These are phyloP conservation scores for Petrophora chlorosata DNA, from an alignment of 2,888 invertebrate genomes.

Conservation along the genomic window DNA sequence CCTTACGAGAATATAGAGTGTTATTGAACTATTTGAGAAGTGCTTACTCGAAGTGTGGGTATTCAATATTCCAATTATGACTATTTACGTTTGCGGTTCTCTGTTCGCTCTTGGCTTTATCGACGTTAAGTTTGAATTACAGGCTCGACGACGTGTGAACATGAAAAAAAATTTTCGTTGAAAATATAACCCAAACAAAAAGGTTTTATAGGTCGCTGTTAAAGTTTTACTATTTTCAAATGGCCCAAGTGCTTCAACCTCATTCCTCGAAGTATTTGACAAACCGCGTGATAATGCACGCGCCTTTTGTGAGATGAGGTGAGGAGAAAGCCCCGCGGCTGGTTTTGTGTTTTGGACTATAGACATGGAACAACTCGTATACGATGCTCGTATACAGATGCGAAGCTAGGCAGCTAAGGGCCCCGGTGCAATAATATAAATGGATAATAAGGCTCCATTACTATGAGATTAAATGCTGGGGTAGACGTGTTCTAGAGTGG, in stretches of 20 bases:
- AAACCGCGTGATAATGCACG: constrained; percentile 21
- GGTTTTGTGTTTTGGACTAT: constrained; percentile 23
- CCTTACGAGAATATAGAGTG: neutral
- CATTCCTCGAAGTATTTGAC: constrained; percentile 14
- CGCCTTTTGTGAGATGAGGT: constrained; percentile 21
- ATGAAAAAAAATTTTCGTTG: too few species aligned
- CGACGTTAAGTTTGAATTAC: too few species aligned
- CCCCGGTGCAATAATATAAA: too few species aligned
- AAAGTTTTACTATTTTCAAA: too few species aligned
- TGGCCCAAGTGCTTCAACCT: neutral
- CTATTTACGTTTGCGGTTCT: constrained; percentile 1
- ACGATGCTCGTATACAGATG: too few species aligned
- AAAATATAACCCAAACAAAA: too few species aligned
- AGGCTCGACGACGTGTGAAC: too few species aligned
- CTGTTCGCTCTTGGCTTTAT: neutral
- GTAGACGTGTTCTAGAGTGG: too few species aligned
- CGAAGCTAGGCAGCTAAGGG: too few species aligned
- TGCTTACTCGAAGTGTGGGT: neutral
- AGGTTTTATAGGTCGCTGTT: too few species aligned
- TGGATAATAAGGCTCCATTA: too few species aligned
- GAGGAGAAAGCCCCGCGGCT: constrained; percentile 16
- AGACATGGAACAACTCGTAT: constrained; percentile 19
- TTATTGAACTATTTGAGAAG: neutral
- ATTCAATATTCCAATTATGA: neutral
- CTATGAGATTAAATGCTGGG: too few species aligned